These are phyloP conservation scores for Phaenicophaeus curvirostris DNA, from an alignment of 2,797 vertebrate species.

Conservation along the genomic window DNA sequence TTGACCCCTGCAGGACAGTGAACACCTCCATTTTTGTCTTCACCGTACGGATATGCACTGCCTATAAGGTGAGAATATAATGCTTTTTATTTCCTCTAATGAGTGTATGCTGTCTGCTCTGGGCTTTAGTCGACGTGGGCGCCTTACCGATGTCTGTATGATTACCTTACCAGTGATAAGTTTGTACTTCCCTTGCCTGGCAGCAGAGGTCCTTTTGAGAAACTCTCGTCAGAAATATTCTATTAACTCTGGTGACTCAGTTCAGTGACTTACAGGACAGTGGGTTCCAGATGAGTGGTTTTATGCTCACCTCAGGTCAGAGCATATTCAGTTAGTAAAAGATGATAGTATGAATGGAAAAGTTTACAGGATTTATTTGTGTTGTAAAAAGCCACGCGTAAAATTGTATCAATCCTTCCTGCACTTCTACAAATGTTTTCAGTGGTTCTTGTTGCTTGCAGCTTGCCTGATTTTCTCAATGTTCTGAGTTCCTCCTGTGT, in stretches of 20 bases:
- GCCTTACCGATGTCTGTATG: neutral
- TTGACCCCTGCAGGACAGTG: slow-evolving; percentile 1
- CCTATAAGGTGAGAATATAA: slow-evolving; percentile 72
- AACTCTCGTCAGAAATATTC: slow-evolving; percentile 5
- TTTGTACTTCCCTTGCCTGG: slow-evolving; percentile 51
- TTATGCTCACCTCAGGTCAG: slow-evolving; percentile 20
- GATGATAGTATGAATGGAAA: neutral
- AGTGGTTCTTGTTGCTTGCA: slow-evolving; percentile 29
- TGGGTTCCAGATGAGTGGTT: slow-evolving; percentile 17
- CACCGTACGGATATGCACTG: slow-evolving; percentile 7
- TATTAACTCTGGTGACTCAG: slow-evolving; percentile 23
- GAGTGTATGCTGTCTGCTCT: neutral
- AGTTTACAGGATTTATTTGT: neutral
- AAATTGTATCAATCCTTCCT: neutral
- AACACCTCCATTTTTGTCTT: slow-evolving; percentile 19
- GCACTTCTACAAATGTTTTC: neutral
- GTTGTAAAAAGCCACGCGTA: neutral
- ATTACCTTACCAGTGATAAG: neutral
- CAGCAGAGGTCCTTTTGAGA: slow-evolving; percentile 48
- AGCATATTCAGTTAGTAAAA: neutral
- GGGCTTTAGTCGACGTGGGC: neutral
- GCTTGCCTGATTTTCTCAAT: slow-evolving; percentile 48
- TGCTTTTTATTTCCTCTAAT: neutral
- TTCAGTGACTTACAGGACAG: neutral
- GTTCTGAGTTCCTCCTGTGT: slow-evolving; percentile 49